These are phyloP conservation scores for Lophius piscatorius DNA, from an alignment of 2,113 vertebrate species.

Conservation along the genomic window DNA sequence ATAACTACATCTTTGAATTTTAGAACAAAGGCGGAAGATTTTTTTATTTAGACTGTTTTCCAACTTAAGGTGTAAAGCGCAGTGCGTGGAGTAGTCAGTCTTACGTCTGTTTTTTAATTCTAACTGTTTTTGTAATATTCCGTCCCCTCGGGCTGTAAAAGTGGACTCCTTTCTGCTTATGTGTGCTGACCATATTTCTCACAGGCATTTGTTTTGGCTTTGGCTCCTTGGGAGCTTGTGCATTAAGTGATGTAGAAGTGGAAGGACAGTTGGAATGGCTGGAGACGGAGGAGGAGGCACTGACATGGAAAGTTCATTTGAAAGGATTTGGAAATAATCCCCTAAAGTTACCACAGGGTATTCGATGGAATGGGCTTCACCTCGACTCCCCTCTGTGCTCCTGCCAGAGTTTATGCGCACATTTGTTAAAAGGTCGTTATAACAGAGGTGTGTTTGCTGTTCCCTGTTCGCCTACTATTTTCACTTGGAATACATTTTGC, in stretches of 20 bases:
- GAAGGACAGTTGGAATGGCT: slow-evolving; percentile 83
- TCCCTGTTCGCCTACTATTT: slow-evolving; percentile 21
- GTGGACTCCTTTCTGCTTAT: slow-evolving; percentile 2
- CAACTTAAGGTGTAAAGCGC: neutral
- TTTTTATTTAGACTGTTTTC: too few species aligned
- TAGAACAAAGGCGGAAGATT: too few species aligned
- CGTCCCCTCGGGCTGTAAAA: slow-evolving; percentile 39
- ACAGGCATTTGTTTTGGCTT: slow-evolving; percentile 59
- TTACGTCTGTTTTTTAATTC: neutral
- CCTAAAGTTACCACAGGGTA: slow-evolving; percentile 77
- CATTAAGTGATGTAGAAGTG: slow-evolving; percentile 83
- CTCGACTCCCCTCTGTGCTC: slow-evolving; percentile 51
- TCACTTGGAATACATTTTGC: slow-evolving; percentile 10
- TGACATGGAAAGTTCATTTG: slow-evolving; percentile 80
- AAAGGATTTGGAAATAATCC: slow-evolving; percentile 82
- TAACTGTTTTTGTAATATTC: neutral
- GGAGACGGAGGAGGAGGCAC: slow-evolving; percentile 74
- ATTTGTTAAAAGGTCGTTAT: slow-evolving; percentile 32
- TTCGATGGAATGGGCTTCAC: slow-evolving; percentile 64
- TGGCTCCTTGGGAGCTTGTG: slow-evolving; percentile 63
- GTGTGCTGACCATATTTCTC: slow-evolving; percentile 55
- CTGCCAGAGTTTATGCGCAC: slow-evolving; percentile 18
- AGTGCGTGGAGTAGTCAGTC: neutral
- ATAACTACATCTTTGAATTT: too few species aligned
- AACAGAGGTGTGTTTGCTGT: slow-evolving; percentile 16